These are phyloP conservation scores for Corythornis cristatus DNA, from an alignment of 2,113 vertebrate genomes.

Conservation along the genomic window DNA sequence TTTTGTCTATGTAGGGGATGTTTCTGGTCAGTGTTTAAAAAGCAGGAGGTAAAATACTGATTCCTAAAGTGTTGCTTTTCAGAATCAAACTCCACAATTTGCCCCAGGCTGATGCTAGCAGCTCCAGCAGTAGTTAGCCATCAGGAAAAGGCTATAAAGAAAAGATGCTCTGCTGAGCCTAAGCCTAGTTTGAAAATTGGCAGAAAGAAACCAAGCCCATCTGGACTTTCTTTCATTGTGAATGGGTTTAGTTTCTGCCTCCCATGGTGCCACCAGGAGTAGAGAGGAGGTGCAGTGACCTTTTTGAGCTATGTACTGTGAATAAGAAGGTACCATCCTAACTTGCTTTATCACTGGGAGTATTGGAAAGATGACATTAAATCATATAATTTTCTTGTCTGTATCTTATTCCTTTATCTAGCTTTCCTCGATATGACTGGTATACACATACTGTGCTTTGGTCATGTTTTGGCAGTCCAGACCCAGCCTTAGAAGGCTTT, in stretches of 20 bases:
- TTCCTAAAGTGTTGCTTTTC: background rate
- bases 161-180: background rate
- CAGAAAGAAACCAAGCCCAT: background rate
- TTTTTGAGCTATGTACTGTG: background rate
- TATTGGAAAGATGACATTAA: background rate
- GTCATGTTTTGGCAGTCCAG: slow-evolving; percentile 8
- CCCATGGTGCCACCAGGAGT: background rate
- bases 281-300: background rate
- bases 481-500: background rate
- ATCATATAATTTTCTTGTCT: background rate
- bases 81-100: background rate
- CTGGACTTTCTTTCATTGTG: background rate
- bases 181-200: background rate
- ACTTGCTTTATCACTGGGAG: background rate
- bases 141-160: background rate
- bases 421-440: background rate
- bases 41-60: background rate
- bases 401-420: background rate
- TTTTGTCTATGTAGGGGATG: background rate
- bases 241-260: background rate
- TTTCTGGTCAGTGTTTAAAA: background rate
- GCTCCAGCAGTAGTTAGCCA: background rate
- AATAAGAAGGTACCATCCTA: background rate
- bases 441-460: background rate
- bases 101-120: background rate